A percentile compares a stretch with the other conserved stretches of the same genome.
phyloP scores from a whole-genome alignment of 2,113 vertebrate species.

The Anguilla rostrata region DNA sequence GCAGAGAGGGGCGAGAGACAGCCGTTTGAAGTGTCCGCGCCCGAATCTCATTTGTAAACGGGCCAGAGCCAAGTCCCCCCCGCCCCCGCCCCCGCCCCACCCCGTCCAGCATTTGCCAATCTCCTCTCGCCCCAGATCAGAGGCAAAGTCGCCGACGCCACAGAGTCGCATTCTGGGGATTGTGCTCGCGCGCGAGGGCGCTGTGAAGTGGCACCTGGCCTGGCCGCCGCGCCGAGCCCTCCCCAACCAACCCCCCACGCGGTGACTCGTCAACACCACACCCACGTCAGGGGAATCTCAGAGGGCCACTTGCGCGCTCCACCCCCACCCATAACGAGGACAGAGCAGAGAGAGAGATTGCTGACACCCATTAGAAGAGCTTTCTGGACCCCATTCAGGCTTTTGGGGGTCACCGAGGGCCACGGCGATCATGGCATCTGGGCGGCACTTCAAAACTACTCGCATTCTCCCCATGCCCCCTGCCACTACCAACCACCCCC shows the following conservation, averaged over 20 bases:
- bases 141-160: slow-evolving; percentile 71
- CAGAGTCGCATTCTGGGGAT: slow-evolving; percentile 78
- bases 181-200: slow-evolving; percentile 58
- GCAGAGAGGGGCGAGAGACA: background rate
- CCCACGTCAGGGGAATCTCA: slow-evolving; percentile 53
- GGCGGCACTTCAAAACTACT: background rate
- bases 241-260: slow-evolving; percentile 65
- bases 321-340: slow-evolving; percentile 45
- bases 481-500: no score
- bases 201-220: slow-evolving; percentile 75
- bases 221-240: slow-evolving; percentile 61
- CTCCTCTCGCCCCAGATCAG: slow-evolving; percentile 54
- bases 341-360: slow-evolving; percentile 56
- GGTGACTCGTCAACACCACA: slow-evolving; percentile 63
- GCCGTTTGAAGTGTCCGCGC: slow-evolving; percentile 9
- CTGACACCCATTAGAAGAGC: slow-evolving; percentile 59
- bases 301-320: slow-evolving; percentile 63
- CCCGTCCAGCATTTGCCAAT: slow-evolving; percentile 50
- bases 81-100: slow-evolving; percentile 46
- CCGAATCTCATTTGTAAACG: background rate
- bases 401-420: background rate
- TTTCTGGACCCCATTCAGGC: slow-evolving; percentile 11
- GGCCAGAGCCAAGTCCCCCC: slow-evolving; percentile 37
- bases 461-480: no score
- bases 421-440: background rate